These are phyloP conservation scores for Ciona savignyi DNA, from an alignment of 23 tunicate genomes.

Conservation along the genomic window DNA sequence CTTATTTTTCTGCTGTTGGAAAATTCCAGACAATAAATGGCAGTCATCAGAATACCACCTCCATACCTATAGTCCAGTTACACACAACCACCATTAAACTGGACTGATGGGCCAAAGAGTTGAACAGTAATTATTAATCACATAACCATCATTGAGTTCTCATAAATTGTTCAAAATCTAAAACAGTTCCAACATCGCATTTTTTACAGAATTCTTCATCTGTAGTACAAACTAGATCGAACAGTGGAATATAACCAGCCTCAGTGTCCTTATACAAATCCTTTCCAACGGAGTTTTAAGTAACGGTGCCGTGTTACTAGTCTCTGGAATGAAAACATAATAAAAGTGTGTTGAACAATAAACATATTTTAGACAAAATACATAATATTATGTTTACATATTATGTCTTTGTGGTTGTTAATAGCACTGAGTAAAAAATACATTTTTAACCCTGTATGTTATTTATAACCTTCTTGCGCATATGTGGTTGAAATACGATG, in stretches of 20 bases:
- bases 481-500: neutral
- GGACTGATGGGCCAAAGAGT: no score
- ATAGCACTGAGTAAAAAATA: no score
- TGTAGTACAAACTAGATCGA: slow-evolving; percentile 17
- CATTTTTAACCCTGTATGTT: no score
- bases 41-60: no score
- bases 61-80: no score
- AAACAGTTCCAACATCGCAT: slow-evolving; percentile 24
- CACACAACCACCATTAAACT: no score
- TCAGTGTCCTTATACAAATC: slow-evolving; percentile 35
- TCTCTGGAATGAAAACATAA: slow-evolving; percentile 10
- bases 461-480: neutral
- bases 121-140: neutral
- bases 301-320: slow-evolving; percentile 36
- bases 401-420: no score
- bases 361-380: no score
- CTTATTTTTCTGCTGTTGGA: no score
- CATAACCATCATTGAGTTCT: slow-evolving; percentile 31
- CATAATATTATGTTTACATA: no score
- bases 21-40: no score
- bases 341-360: neutral
- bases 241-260: slow-evolving; percentile 54
- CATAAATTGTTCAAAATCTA: slow-evolving; percentile 38
- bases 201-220: slow-evolving; percentile 56
- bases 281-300: slow-evolving; percentile 35